Percentiles rank a stretch among this genome's conserved stretches.
Conservation (phyloP, 2,113 vertebrate species). For the Mesitornis unicolor region DNA sequence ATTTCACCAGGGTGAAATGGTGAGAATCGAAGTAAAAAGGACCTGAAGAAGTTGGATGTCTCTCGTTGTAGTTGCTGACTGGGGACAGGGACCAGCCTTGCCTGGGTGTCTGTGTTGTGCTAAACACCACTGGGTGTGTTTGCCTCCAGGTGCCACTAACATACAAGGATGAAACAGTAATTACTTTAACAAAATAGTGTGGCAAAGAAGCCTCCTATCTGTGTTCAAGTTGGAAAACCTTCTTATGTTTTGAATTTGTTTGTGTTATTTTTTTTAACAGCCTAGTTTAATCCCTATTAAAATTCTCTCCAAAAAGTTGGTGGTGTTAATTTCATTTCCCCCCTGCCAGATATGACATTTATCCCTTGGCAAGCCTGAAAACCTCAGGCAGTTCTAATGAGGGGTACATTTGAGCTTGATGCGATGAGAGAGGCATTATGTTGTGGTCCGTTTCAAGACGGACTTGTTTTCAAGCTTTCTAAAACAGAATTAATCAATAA, state of each 20-base stretch:
- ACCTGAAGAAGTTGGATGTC: neutral
- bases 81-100: no score
- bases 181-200: neutral
- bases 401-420: neutral
- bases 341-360: neutral
- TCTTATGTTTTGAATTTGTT: neutral
- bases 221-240: neutral
- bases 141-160: neutral
- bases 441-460: neutral
- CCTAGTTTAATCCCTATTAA: neutral
- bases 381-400: neutral
- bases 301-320: neutral
- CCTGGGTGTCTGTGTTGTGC: neutral
- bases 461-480: neutral
- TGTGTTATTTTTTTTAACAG: neutral
- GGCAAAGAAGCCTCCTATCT: neutral
- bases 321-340: neutral
- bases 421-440: neutral
- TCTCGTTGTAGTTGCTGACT: no score
- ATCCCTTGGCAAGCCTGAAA: slow-evolving; percentile 2
- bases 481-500: slow-evolving; percentile 38
- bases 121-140: neutral
- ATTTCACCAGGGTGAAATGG: neutral
- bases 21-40: neutral
- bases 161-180: neutral